Percentiles rank a stretch among this genome's conserved stretches.
Conservation (phyloP, 2,888 invertebrate genomes). For the Mythimna loreyi region DNA sequence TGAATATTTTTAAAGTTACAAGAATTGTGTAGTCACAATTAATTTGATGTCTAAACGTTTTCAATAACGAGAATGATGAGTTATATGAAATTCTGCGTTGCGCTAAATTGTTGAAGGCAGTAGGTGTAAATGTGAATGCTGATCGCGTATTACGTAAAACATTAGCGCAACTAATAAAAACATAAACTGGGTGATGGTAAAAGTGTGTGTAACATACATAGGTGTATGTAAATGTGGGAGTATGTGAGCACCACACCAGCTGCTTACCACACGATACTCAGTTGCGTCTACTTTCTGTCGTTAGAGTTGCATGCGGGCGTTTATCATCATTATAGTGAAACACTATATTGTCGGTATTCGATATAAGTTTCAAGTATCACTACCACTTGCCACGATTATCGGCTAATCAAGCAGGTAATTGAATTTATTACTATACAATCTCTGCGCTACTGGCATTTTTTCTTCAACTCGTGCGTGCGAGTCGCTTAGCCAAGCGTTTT, state of each 20-base stretch:
- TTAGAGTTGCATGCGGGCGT: conserved; percentile 41
- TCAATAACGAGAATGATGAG: conserved; percentile 34
- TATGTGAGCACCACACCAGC: conserved; percentile 24
- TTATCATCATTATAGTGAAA: conserved; percentile 57
- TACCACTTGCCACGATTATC: conserved; percentile 50
- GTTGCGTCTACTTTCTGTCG: conserved; percentile 53
- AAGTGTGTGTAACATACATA: conserved; percentile 43
- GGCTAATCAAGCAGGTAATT: conserved; percentile 57
- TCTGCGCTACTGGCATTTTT: conserved; percentile 41
- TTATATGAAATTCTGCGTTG: conserved; percentile 27
- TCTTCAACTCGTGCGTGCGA: conserved; percentile 19
- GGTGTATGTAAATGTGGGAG: conserved; percentile 18
- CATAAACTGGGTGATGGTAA: conserved; percentile 52
- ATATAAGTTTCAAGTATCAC: conserved; percentile 58
- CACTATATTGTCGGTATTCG: conserved; percentile 48
- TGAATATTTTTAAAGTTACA: conserved; percentile 17
- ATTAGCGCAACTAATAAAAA: conserved; percentile 51
- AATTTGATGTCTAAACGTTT: conserved; percentile 26
- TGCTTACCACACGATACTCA: conserved; percentile 31
- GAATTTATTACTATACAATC: conserved; percentile 45
- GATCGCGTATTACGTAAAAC: conserved; percentile 53
- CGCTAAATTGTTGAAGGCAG: conserved; percentile 37
- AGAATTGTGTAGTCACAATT: conserved; percentile 10
- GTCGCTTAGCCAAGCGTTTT: conserved; percentile 12
- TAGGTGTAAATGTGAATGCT: conserved; percentile 47